Evolutionary conservation across 2,797 vertebrate species (phyloP).

Genomic region (Pantherophis alleghaniensis): DNA sequence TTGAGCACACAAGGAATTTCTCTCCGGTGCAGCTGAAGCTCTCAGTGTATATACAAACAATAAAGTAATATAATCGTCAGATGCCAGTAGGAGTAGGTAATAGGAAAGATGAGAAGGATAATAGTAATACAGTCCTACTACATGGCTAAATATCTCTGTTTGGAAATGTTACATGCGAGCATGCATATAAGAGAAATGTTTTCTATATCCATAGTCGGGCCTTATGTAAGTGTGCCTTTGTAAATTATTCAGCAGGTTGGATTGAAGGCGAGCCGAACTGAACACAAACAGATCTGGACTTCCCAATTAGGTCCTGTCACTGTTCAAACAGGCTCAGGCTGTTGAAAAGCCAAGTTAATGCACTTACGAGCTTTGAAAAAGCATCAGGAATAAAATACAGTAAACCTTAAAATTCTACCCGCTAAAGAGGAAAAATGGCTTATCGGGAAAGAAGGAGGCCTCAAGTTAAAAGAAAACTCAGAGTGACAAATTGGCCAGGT

Average conservation of each 20-base stretch:
- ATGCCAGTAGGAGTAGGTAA: too few relatives aligned
- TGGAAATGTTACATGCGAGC: background rate
- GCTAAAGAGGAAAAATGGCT: conserved; percentile 2
- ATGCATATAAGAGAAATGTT: background rate
- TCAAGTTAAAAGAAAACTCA: conserved; percentile 12
- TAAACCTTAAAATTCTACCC: background rate
- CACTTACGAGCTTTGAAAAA: conserved; percentile 18
- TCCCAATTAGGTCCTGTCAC: background rate
- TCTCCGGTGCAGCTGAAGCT: too few relatives aligned
- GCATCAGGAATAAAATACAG: background rate
- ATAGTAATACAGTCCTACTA: too few relatives aligned
- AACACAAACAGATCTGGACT: background rate
- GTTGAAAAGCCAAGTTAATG: background rate
- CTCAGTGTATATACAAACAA: too few relatives aligned
- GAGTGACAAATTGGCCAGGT: background rate
- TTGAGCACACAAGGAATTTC: too few relatives aligned
- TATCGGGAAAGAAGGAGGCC: conserved; percentile 28
- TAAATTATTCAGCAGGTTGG: background rate
- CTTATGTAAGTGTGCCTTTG: background rate
- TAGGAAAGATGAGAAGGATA: too few relatives aligned
- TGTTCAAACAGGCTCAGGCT: background rate
- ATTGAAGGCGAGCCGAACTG: background rate
- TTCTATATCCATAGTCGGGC: background rate
- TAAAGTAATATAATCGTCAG: too few relatives aligned
- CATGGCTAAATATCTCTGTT: background rate